Percentiles rank a stretch among this genome's conserved stretches.
Conservation (phyloP, 2,797 vertebrate genomes). For the Scleropages formosus region DNA sequence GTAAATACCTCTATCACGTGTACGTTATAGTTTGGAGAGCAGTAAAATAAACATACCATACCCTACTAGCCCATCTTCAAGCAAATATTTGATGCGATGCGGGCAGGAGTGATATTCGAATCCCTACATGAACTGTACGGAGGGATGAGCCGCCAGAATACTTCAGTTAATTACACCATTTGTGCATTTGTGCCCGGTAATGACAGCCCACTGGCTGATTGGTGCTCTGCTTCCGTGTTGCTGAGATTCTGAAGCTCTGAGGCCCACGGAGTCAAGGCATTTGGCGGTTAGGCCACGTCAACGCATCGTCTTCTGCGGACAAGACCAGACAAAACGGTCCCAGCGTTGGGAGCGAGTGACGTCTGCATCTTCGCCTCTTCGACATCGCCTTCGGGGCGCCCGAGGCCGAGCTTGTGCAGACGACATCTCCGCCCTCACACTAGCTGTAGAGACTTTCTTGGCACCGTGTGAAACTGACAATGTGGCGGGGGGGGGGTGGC, state of each 20-base stretch:
- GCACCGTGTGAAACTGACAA: too few relatives aligned
- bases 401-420: too few relatives aligned
- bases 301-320: not conserved
- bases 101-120: not conserved
- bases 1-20: slow-evolving; percentile 15
- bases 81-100: not conserved
- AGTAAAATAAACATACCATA: not conserved
- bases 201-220: not conserved
- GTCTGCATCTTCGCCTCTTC: too few relatives aligned
- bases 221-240: not conserved
- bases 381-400: too few relatives aligned
- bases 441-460: too few relatives aligned
- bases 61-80: not conserved
- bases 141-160: not conserved
- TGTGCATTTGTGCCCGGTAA: not conserved
- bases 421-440: too few relatives aligned
- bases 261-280: not conserved
- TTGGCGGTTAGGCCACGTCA: not conserved
- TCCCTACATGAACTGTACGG: not conserved
- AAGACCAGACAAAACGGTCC: too few relatives aligned
- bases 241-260: not conserved
- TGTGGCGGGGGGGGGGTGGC: too few relatives aligned
- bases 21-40: not conserved
- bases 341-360: too few relatives aligned
- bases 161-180: not conserved